Conservation (phyloP, 1,140 invertebrate genomes). For the Meloidogyne floridensis region DNA sequence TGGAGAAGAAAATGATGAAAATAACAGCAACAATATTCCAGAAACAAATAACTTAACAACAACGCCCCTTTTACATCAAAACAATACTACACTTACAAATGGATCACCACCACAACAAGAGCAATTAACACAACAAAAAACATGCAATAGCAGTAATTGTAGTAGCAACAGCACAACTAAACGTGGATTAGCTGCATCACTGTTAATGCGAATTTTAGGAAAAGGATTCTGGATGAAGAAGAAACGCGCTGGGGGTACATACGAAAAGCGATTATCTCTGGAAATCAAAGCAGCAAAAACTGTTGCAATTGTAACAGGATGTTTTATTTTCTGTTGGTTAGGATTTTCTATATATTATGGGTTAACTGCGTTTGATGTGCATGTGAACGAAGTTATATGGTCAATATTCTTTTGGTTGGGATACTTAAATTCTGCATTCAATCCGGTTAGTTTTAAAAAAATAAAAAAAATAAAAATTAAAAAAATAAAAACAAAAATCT, state of each 20-base stretch:
- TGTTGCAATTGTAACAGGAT: conserved; percentile 88
- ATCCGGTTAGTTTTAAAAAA: conserved; percentile 59
- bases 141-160: not conserved
- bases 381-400: conserved; percentile 60
- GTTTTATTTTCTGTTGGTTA: conserved; percentile 91
- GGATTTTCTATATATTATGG: conserved; percentile 95
- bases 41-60: conserved; percentile 7
- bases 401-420: conserved; percentile 65
- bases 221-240: conserved; percentile 30
- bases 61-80: conserved; percentile 1
- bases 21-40: not conserved
- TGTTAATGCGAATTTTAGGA: conserved; percentile 49
- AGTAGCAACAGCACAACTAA: conserved; percentile 29
- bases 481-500: not conserved
- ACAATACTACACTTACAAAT: not conserved
- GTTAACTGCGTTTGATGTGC: conserved; percentile 71
- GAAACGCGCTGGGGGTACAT: conserved; percentile 60
- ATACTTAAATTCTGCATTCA: conserved; percentile 57
- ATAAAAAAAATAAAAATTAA: not conserved
- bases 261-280: conserved; percentile 64
- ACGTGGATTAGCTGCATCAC: conserved; percentile 44
- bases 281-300: conserved; percentile 78
- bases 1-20: not conserved
- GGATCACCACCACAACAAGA: not conserved
- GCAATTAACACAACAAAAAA: conserved; percentile 7